phyloP scores from a whole-genome alignment of 2,797 vertebrate genomes.

The Rhynchonycteris naso region DNA sequence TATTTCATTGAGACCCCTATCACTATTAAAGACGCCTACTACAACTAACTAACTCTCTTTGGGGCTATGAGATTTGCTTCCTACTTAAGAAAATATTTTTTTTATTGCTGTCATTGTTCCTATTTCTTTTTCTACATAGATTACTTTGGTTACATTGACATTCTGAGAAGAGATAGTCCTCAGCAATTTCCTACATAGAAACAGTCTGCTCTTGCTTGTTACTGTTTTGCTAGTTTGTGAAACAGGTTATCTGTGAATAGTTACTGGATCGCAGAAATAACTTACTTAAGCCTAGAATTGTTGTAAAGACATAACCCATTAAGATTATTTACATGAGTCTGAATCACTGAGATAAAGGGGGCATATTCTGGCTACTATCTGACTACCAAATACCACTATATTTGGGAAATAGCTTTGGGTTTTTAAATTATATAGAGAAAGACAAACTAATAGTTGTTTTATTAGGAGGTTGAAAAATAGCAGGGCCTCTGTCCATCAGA shows the following conservation, averaged over 20 bases:
- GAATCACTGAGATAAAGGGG: slow-evolving; percentile 44
- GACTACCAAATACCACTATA: not conserved
- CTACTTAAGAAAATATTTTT: not conserved
- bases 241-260: slow-evolving; percentile 68
- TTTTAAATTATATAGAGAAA: not conserved
- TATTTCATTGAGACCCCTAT: too few species aligned
- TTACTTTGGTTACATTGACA: slow-evolving; percentile 51
- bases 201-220: slow-evolving; percentile 27
- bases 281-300: slow-evolving; percentile 4
- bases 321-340: slow-evolving; percentile 44
- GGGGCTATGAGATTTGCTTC: not conserved
- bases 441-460: not conserved
- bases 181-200: slow-evolving; percentile 43
- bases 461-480: slow-evolving; percentile 17
- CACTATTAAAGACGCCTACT: not conserved
- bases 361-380: not conserved
- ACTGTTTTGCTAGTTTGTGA: slow-evolving; percentile 64
- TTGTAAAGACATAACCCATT: slow-evolving; percentile 2
- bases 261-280: slow-evolving; percentile 69
- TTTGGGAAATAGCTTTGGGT: not conserved
- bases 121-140: slow-evolving; percentile 11
- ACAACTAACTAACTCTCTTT: not conserved
- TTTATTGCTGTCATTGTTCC: not conserved
- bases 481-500: not conserved
- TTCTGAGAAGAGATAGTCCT: slow-evolving; percentile 45